Percentiles rank a stretch among this genome's conserved stretches.
Evolutionary conservation across 2,113 vertebrate species (phyloP).

Genomic region (Gallinago jamesoni): DNA sequence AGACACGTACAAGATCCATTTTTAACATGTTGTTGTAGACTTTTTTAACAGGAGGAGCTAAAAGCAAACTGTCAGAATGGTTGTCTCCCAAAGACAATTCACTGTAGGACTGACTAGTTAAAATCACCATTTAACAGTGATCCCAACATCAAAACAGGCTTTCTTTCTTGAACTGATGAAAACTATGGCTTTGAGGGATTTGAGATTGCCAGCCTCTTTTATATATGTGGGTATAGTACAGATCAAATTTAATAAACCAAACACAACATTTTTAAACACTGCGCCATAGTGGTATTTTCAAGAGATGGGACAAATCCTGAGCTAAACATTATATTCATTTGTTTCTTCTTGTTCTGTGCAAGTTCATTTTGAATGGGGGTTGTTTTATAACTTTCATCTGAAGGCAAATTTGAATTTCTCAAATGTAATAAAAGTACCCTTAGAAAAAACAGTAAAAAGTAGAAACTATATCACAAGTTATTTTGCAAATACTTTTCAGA

Average conservation of each 20-base stretch:
- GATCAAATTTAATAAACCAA: conserved; percentile 35
- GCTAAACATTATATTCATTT: conserved; percentile 62
- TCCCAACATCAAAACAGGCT: conserved; percentile 12
- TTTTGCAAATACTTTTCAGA: conserved; percentile 31
- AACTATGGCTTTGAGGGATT: conserved; percentile 26
- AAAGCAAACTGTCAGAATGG: conserved; percentile 38
- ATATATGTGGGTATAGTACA: not conserved
- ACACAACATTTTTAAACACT: conserved; percentile 49
- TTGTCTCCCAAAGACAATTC: conserved; percentile 60
- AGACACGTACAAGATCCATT: conserved; percentile 69
- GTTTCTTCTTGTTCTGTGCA: conserved; percentile 52
- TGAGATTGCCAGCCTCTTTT: conserved; percentile 41
- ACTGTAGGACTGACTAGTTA: conserved; percentile 53
- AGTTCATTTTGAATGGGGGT: conserved; percentile 52
- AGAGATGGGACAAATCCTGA: conserved; percentile 55
- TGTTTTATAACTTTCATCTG: conserved; percentile 39
- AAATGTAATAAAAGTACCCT: conserved; percentile 35
- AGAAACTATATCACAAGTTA: conserved; percentile 34
- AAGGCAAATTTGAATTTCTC: conserved; percentile 46
- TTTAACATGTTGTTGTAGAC: conserved; percentile 15
- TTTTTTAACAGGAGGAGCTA: conserved; percentile 34
- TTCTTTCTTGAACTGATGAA: not conserved
- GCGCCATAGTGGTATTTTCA: conserved; percentile 29
- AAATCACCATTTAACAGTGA: conserved; percentile 12
- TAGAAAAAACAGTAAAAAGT: not conserved